phyloP scores from a whole-genome alignment of 2,797 vertebrate genomes.

The Malurus leucopterus region DNA sequence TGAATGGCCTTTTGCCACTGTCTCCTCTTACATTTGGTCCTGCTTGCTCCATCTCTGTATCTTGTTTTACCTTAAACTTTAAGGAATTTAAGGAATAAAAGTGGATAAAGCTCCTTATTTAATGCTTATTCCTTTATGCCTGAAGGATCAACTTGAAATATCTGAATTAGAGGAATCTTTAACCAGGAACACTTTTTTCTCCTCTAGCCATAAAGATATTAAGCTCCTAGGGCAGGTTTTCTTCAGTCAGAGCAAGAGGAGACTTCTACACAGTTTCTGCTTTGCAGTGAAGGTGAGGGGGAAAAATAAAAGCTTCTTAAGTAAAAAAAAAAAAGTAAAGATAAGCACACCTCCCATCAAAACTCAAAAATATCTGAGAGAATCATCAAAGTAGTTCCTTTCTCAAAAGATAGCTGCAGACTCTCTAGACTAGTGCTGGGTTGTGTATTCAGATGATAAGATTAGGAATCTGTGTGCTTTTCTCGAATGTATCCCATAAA shows the following conservation, averaged over 20 bases:
- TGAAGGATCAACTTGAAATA: not conserved
- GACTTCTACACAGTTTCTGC: not conserved
- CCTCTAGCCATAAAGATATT: not conserved
- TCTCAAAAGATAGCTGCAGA: not conserved
- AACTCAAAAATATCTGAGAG: not conserved
- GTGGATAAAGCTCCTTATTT: not conserved
- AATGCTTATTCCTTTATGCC: not conserved
- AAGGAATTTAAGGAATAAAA: not conserved
- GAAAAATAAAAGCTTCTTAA: not conserved
- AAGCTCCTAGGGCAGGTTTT: not conserved
- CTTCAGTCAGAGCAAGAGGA: not conserved
- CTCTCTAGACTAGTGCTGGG: not conserved
- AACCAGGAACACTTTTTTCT: not conserved
- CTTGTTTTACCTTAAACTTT: not conserved
- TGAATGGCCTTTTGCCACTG: not conserved
- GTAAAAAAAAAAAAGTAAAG: not conserved
- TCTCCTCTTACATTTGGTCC: not conserved
- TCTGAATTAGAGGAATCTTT: not conserved
- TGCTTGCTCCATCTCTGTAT: not conserved
- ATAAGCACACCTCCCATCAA: not conserved
- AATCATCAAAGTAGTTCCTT: not conserved
- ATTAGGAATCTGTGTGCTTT: not conserved
- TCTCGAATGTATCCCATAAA: not conserved
- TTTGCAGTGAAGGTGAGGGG: not conserved
- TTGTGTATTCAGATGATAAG: not conserved